phyloP scores from a whole-genome alignment of 2,888 invertebrate species.

The Diaperis boleti region DNA sequence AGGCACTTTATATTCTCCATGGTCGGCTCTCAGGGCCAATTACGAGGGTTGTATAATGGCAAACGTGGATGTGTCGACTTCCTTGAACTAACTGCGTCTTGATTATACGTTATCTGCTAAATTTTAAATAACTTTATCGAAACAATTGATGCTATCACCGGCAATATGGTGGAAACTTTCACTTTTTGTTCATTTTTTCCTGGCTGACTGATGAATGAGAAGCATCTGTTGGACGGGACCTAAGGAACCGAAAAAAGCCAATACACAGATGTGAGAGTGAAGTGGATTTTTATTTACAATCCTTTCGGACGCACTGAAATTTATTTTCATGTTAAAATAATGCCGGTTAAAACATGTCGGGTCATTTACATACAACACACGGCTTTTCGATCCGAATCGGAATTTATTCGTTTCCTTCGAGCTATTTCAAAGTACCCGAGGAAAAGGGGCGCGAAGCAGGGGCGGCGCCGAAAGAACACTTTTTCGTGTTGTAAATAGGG shows the following conservation, averaged over 20 bases:
- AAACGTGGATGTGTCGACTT: conserved; percentile 18
- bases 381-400: conserved; percentile 40
- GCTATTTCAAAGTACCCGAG: conserved; percentile 33
- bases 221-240: conserved; percentile 34
- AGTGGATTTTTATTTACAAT: conserved; percentile 36
- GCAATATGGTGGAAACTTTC: conserved; percentile 56
- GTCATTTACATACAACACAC: conserved; percentile 41
- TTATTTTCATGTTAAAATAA: conserved; percentile 35
- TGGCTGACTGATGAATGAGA: conserved; percentile 35
- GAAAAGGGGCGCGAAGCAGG: conserved; percentile 32
- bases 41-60: conserved; percentile 14
- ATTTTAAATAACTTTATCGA: conserved; percentile 57
- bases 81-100: conserved; percentile 40
- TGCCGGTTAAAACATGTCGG: conserved; percentile 35
- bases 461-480: not conserved
- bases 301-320: conserved; percentile 28
- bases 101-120: conserved; percentile 55
- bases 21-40: conserved; percentile 7
- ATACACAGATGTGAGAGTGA: not conserved
- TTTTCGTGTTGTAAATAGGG: too few relatives aligned
- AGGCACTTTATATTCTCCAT: not conserved
- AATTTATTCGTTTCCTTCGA: conserved; percentile 42
- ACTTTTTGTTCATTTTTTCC: conserved; percentile 53
- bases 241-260: not conserved
- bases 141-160: conserved; percentile 59